phyloP scores from a whole-genome alignment of 2,797 vertebrate species.

The Pangasius mekongensis region DNA sequence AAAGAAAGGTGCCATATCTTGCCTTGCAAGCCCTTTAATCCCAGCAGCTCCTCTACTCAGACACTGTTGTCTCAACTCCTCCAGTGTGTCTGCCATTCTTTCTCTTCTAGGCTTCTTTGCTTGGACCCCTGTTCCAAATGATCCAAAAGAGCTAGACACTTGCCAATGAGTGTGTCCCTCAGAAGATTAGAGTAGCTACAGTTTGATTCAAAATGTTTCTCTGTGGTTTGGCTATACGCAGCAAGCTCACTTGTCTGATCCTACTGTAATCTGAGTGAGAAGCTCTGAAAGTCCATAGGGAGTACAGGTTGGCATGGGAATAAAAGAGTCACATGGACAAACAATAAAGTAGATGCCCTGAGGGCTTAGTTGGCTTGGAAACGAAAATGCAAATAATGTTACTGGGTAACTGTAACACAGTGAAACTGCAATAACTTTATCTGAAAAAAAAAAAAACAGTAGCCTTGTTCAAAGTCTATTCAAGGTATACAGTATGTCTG shows the following conservation, averaged over 20 bases:
- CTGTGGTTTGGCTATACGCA: background rate
- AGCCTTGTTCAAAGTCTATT: background rate
- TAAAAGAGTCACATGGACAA: constrained; percentile 28
- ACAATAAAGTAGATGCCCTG: constrained; percentile 28
- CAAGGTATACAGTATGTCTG: background rate
- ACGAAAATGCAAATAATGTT: constrained; percentile 45
- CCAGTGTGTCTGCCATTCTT: constrained; percentile 50
- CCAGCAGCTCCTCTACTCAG: constrained; percentile 68
- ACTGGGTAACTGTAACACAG: constrained; percentile 31
- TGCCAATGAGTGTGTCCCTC: background rate
- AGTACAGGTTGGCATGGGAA: constrained; percentile 38
- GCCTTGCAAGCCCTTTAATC: constrained; percentile 74
- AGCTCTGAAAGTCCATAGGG: background rate
- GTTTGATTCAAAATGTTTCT: background rate
- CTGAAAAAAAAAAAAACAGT: background rate
- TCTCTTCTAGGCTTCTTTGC: background rate
- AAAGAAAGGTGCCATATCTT: constrained; percentile 29
- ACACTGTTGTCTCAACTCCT: constrained; percentile 68
- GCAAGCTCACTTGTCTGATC: background rate
- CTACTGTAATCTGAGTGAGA: constrained; percentile 6
- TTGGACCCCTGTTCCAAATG: background rate
- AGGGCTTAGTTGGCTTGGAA: constrained; percentile 42
- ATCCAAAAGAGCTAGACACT: background rate
- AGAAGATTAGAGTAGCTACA: background rate
- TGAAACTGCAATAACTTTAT: constrained; percentile 6